phyloP scores from a whole-genome alignment of 2,113 vertebrate genomes.

The Phrynosoma blainvillii region DNA sequence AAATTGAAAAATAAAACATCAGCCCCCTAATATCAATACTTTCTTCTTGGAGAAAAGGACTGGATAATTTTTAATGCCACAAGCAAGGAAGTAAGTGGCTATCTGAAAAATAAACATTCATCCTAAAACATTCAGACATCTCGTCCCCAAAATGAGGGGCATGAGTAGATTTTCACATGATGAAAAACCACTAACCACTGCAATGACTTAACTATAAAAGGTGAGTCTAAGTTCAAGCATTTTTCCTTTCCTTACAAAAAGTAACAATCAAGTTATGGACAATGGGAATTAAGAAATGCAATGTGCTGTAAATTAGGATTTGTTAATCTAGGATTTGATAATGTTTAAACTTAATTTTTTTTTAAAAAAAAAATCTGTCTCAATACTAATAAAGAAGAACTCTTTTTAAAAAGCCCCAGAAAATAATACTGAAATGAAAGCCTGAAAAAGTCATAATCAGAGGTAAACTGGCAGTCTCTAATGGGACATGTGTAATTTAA shows the following conservation, averaged over 20 bases:
- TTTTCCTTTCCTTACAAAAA: neutral
- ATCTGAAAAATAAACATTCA: neutral
- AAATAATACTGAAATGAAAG: slow-evolving; percentile 63
- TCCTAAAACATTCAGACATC: neutral
- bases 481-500: slow-evolving; percentile 77
- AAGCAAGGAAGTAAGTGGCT: neutral
- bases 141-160: too few relatives aligned
- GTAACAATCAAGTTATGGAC: neutral
- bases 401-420: slow-evolving; percentile 30
- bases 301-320: slow-evolving; percentile 14
- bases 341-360: neutral
- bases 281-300: neutral
- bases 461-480: slow-evolving; percentile 73
- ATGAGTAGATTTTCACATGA: neutral
- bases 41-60: neutral
- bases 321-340: too few relatives aligned
- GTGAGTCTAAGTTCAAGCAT: neutral
- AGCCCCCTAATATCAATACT: neutral
- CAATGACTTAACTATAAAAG: neutral
- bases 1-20: neutral
- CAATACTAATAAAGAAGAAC: slow-evolving; percentile 53
- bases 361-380: slow-evolving; percentile 18
- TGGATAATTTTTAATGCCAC: neutral
- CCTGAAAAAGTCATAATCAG: slow-evolving; percentile 64
- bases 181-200: neutral